phyloP scores from a whole-genome alignment of 2,797 vertebrate genomes.

The Apogon hyalosoma region DNA sequence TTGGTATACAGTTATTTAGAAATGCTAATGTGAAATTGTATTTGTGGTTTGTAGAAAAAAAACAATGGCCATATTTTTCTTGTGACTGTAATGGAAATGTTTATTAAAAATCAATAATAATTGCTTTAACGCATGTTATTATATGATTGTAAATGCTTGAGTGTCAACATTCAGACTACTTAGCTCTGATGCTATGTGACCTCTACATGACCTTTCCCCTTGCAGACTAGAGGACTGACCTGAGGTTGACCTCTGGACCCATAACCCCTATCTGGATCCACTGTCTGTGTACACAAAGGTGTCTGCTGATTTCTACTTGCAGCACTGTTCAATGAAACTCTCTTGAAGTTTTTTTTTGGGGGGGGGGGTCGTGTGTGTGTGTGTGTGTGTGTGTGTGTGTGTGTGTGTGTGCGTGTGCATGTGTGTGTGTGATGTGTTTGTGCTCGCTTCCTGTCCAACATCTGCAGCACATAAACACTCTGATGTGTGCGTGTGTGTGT shows the following conservation, averaged over 20 bases:
- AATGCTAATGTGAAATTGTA: no score
- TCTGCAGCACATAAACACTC: conserved; percentile 80
- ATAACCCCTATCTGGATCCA: no score
- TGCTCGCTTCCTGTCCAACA: conserved; percentile 69
- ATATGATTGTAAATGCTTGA: no score
- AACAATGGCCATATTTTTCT: no score
- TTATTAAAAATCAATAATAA: no score
- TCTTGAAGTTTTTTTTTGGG: neutral
- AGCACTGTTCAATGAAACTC: neutral
- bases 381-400: neutral
- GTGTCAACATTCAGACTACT: neutral
- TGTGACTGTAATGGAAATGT: no score
- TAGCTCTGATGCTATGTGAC: conserved; percentile 10
- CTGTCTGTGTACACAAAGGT: no score
- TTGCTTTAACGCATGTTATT: no score
- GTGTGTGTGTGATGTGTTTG: no score
- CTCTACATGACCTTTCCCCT: conserved; percentile 38
- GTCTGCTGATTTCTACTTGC: neutral
- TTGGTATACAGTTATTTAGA: no score
- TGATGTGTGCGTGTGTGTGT: conserved; percentile 54
- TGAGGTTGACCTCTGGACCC: conserved; percentile 17
- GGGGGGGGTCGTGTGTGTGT: neutral
- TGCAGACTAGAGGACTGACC: conserved; percentile 35
- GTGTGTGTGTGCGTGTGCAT: neutral
- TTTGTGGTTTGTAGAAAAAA: no score